These are phyloP conservation scores for Microvelia longipes DNA, from an alignment of 1,140 invertebrate genomes.

Conservation along the genomic window DNA sequence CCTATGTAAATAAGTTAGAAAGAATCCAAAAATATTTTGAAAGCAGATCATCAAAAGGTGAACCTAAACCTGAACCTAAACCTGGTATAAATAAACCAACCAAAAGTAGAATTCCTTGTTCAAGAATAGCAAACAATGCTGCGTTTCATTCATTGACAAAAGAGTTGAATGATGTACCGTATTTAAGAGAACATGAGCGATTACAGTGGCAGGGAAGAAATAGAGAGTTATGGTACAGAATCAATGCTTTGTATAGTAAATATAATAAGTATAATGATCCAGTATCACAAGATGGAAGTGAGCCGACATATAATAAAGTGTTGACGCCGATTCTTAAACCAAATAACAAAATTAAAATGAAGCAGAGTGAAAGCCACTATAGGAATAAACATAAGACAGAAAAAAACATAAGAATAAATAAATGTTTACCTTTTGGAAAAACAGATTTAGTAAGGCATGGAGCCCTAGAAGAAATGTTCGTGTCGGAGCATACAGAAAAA, in stretches of 20 bases:
- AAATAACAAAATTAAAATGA: neutral
- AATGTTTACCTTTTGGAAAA: neutral
- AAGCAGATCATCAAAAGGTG: neutral
- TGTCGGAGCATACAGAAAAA: neutral
- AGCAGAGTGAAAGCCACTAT: neutral
- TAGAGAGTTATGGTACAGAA: neutral
- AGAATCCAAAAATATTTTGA: neutral
- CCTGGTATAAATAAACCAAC: neutral
- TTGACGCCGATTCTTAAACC: neutral
- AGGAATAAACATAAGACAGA: neutral
- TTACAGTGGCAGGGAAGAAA: slow-evolving; percentile 1
- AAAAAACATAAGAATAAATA: neutral
- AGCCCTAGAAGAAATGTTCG: neutral
- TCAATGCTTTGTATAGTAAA: neutral
- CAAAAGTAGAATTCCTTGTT: neutral
- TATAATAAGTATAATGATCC: neutral
- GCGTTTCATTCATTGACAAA: neutral
- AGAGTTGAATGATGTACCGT: neutral
- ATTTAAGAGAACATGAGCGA: neutral
- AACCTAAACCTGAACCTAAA: neutral
- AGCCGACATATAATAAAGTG: neutral
- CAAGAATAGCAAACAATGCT: neutral
- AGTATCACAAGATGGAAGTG: neutral
- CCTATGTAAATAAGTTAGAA: neutral
- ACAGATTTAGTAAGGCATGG: neutral